phyloP scores from a whole-genome alignment of 2,888 invertebrate species.

The Hanleya hanleyi region DNA sequence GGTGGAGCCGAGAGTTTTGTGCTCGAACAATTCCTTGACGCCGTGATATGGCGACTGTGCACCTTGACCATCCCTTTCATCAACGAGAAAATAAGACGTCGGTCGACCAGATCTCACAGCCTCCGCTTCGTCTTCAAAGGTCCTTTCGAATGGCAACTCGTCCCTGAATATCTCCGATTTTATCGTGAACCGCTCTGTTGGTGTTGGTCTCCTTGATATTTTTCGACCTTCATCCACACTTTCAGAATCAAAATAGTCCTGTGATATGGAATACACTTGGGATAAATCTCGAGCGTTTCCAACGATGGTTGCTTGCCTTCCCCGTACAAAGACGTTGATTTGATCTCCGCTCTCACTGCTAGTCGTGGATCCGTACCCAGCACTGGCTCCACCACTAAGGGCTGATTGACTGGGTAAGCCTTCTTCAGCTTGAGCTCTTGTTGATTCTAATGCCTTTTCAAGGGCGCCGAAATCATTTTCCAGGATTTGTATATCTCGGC shows the following conservation, averaged over 20 bases:
- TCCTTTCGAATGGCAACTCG: not conserved
- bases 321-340: not conserved
- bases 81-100: not conserved
- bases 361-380: not conserved
- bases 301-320: not conserved
- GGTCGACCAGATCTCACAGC: not conserved
- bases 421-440: no score
- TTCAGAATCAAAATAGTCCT: not conserved
- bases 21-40: constrained; percentile 40
- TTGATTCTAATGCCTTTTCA: no score
- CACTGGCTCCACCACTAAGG: not conserved
- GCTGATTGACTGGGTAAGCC: no score
- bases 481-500: no score
- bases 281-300: not conserved
- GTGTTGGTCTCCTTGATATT: not conserved
- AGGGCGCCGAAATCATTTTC: no score
- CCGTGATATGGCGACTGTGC: not conserved
- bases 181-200: not conserved
- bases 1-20: constrained; percentile 32
- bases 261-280: not conserved
- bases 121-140: not conserved
- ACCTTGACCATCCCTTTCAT: not conserved
- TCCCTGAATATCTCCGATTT: not conserved
- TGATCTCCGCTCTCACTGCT: not conserved
- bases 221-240: not conserved